Evolutionary conservation across 2,113 vertebrate species (phyloP), one percentile per base, ranked within the genome.

Genomic region (Dicaeum eximium): DNA sequence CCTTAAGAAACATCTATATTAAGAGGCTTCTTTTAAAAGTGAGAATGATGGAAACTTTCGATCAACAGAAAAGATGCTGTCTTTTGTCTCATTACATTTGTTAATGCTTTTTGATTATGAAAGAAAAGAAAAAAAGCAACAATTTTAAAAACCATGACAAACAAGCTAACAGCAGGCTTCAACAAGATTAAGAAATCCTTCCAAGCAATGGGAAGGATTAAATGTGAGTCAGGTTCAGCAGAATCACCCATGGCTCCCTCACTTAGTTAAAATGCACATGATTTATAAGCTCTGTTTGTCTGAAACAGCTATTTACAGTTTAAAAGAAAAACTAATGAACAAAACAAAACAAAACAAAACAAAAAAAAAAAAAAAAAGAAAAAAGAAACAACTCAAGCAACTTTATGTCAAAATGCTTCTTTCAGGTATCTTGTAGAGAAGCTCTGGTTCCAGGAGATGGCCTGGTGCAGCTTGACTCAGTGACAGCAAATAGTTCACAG

Each of bases 161-260:
- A 12, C 47, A 82, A 37, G 13, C 3, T 45, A 60, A 23, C 25
- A 86, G 15, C 31, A 86, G 31, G 38, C 88, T 92, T 70, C 81
- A 92, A 74, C 23, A 81, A 70, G 44, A 87, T 66, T 80, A 65
- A 78, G 35, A 56, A 93, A 73, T 53, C n/a, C 22, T 72, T 86
- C 48, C 1, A 3, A 89, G n/a, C 28, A 62, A 51, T 19, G 6
- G 51, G 47, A 65, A 72, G 24, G 11, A 47, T 17, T 90, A n/a
- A 72, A 58, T 1, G 2, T 47, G 24, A 80, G 12, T 58, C 15
- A 88, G 33, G 12, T 57, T 77, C 50, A 74, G n/a, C 30, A 85
- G 37, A 72, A 73, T 66, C 61, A 80, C 47, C 37, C 38, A 23
- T 28, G 35, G 28, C 71, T 73, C 58, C 42, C 37, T 44, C 7